These are phyloP conservation scores for Patella depressa DNA, from an alignment of 2,888 invertebrate genomes.

Conservation along the genomic window DNA sequence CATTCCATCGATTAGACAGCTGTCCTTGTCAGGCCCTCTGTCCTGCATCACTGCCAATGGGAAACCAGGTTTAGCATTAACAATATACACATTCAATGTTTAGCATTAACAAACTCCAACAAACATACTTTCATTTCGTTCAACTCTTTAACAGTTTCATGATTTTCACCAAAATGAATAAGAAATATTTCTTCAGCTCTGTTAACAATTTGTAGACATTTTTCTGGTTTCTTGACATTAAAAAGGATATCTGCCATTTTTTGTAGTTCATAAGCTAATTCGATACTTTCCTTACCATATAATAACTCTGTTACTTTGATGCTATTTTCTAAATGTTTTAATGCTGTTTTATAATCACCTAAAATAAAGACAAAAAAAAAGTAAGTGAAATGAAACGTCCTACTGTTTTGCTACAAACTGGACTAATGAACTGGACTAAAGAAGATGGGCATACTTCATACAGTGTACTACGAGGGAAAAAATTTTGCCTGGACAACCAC, in stretches of 20 bases:
- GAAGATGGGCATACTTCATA: no score
- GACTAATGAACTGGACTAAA: no score
- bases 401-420: no score
- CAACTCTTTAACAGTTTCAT: slow-evolving; percentile 44
- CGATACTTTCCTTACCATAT: slow-evolving; percentile 79
- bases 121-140: slow-evolving; percentile 31
- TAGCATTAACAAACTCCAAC: neutral
- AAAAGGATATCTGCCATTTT: slow-evolving; percentile 78
- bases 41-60: no score
- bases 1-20: no score
- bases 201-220: slow-evolving; percentile 55
- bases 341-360: slow-evolving; percentile 71
- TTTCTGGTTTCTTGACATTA: slow-evolving; percentile 66
- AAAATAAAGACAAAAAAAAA: slow-evolving; percentile 29
- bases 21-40: no score
- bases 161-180: slow-evolving; percentile 46
- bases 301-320: slow-evolving; percentile 76
- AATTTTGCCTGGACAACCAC: no score
- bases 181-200: slow-evolving; percentile 45
- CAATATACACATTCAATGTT: neutral
- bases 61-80: no score
- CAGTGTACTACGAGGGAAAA: no score
- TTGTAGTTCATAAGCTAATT: slow-evolving; percentile 78
- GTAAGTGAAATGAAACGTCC: no score
- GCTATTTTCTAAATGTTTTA: slow-evolving; percentile 74